Conservation (phyloP, 2,113 vertebrate species). For the Sterrhoptilus dennistouni region DNA sequence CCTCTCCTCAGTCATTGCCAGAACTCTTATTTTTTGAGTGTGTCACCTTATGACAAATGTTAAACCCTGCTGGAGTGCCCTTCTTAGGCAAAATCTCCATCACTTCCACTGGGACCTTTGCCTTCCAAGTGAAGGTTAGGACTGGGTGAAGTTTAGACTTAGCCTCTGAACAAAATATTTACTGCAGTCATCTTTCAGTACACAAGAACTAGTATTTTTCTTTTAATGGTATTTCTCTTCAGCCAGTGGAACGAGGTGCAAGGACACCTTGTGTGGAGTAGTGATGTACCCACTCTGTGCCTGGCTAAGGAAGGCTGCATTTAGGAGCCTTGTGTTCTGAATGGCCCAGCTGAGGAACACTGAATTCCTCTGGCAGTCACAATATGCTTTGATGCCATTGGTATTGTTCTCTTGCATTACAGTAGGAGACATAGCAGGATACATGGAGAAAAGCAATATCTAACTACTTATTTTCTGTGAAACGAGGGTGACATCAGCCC, state of each 20-base stretch:
- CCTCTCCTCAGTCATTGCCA: conserved; percentile 38
- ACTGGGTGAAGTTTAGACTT: background rate
- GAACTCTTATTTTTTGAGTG: conserved; percentile 55
- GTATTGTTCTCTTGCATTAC: background rate
- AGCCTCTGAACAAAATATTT: background rate
- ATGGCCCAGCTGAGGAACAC: background rate
- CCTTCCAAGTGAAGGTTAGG: background rate
- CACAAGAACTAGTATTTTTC: background rate
- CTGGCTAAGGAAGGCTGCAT: background rate
- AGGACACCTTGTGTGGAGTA: background rate
- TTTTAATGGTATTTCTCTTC: conserved; percentile 5
- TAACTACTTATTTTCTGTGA: background rate
- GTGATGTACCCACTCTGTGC: background rate
- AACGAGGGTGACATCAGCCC: background rate
- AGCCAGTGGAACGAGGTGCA: background rate
- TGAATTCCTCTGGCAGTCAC: background rate
- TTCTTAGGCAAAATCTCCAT: background rate
- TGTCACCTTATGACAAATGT: conserved; percentile 9
- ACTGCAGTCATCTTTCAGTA: background rate
- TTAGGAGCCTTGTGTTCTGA: background rate
- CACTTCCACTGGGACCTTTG: background rate
- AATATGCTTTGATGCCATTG: background rate
- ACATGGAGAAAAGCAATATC: background rate
- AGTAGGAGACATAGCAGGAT: background rate
- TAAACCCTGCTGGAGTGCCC: background rate